These are phyloP conservation scores for Stigmatopora argus DNA, from an alignment of 2,113 vertebrate species.

Conservation along the genomic window DNA sequence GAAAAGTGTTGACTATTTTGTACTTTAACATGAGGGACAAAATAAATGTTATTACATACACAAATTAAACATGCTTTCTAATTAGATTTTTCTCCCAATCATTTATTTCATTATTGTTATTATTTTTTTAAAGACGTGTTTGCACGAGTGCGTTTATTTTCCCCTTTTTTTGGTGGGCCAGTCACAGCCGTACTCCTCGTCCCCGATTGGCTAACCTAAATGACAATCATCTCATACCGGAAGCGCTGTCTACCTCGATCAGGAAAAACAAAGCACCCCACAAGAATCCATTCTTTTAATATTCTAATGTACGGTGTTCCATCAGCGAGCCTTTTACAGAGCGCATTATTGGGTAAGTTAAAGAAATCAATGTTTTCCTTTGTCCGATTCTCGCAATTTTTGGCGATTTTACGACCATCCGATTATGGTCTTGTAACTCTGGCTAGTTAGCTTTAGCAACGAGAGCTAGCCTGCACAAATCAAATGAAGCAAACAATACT, in stretches of 20 bases:
- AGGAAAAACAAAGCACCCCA: neutral
- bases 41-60: neutral
- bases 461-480: constrained; percentile 18
- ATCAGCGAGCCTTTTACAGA: neutral
- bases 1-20: too few species aligned
- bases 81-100: neutral
- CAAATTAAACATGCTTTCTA: too few species aligned
- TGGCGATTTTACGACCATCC: neutral
- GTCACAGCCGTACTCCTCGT: neutral
- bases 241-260: neutral
- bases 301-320: neutral
- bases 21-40: too few species aligned
- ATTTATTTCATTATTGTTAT: neutral
- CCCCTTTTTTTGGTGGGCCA: neutral
- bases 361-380: neutral
- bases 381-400: neutral
- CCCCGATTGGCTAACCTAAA: neutral
- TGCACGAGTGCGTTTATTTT: too few species aligned
- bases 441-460: constrained; percentile 22
- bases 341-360: neutral
- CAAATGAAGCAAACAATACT: neutral
- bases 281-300: neutral
- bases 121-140: too few species aligned
- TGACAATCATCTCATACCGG: neutral
- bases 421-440: neutral